Evolutionary conservation across 2,888 invertebrate species (phyloP), one percentile per base, ranked within the genome.

Genomic region (Cryptocheilus praepositus): DNA sequence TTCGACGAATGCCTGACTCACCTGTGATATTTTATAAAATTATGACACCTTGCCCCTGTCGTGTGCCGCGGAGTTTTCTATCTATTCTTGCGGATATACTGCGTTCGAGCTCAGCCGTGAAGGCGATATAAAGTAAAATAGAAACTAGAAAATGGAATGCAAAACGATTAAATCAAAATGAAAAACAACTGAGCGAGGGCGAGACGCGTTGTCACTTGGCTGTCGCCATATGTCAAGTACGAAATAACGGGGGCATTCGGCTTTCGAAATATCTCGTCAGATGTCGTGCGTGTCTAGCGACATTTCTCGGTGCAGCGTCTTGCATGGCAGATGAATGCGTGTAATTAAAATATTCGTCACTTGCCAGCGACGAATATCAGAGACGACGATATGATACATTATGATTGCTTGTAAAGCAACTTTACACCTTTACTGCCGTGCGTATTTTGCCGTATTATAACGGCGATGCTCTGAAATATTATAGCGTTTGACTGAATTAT

Each of bases 151-250:
- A 54, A 11, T 36, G 36, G 36, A 36, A 11, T 36, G 11, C 36
- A 36, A 45, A 58, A 54, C 16, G 19, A 22, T 44, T 16, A 76
- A 78, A 69, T 78, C 69, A 74, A 83, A 85, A 85, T 74, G 70
- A 77, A 81, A 81, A 84, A 77, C 71, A 81, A 83, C 80, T 81
- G 59, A 59, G 66, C 70, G 36, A 71, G 79, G 74, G 77, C 77
- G 80, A 69, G 83, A 84, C 86, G 85, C 86, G 83, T 85, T 86
- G 84, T 86, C 84, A 86, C 84, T 86, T 83, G 81, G 81, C 81
- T 82, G 81, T 72, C 84, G 86, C 49, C 49, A 49, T 49, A 49
- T 49, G 49, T 49, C 49, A 18, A 18, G 18, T 49, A 7, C 18
- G 49, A n/a, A 49, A 49, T 49, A 49, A 49, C 18, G 49, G 16